Percentiles rank a stretch among this genome's conserved stretches.
phyloP scores from a whole-genome alignment of 30 jellyfish, hydroid and myxozoan species.

The Chironex yamaguchii region DNA sequence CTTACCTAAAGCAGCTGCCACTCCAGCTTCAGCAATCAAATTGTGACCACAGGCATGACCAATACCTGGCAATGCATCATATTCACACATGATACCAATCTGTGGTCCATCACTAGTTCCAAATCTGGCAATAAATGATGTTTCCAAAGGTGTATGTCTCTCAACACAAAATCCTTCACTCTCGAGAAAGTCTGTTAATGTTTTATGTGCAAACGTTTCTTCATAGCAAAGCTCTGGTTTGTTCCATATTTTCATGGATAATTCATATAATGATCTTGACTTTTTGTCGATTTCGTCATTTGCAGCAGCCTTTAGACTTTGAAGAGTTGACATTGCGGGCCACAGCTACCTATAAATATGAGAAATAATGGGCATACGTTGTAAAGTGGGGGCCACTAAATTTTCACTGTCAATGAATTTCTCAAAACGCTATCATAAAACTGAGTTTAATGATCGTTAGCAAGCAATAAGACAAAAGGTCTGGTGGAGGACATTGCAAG shows the following conservation, averaged over 20 bases:
- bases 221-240: constrained; percentile 86
- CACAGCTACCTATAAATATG: no score
- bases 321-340: neutral
- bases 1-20: constrained; percentile 92
- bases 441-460: no score
- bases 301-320: neutral
- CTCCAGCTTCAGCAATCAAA: constrained; percentile 91
- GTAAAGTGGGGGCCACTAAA: no score
- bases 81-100: constrained; percentile 86
- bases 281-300: constrained; percentile 52
- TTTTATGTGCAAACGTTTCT: constrained; percentile 77
- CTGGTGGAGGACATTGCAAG: no score
- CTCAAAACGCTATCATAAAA: no score
- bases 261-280: constrained; percentile 41
- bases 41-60: constrained; percentile 99
- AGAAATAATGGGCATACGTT: no score
- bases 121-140: constrained; percentile 87
- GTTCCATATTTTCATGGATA: constrained; percentile 81
- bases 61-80: constrained; percentile 97
- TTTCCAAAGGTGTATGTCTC: constrained; percentile 78
- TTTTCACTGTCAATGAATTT: no score
- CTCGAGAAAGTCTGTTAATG: constrained; percentile 65
- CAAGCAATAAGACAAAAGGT: no score
- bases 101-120: constrained; percentile 76
- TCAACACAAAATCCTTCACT: constrained; percentile 84